Percentiles rank a stretch among this genome's conserved stretches.
These are phyloP conservation scores for Esox masquinongy DNA, from an alignment of 2,797 vertebrate species.

Conservation along the genomic window DNA sequence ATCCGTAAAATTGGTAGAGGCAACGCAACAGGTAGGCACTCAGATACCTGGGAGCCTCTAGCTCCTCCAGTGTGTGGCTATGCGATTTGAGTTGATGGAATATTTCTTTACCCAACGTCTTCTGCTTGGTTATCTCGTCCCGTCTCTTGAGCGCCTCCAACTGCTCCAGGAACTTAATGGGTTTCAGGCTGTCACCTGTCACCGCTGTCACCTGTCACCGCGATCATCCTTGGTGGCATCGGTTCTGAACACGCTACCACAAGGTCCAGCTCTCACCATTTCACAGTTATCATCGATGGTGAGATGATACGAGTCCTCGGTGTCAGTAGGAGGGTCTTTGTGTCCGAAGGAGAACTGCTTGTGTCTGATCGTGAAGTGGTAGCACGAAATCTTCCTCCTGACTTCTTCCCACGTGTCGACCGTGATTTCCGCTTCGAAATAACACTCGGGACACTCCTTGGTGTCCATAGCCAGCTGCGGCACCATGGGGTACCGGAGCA, in stretches of 20 bases:
- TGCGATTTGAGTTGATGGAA: conserved; percentile 1
- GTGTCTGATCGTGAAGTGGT: no score
- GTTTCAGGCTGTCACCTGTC: neutral
- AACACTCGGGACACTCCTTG: conserved; percentile 10
- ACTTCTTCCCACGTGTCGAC: neutral
- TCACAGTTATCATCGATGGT: no score
- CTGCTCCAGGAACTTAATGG: neutral
- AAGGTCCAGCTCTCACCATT: neutral
- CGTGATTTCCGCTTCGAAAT: neutral
- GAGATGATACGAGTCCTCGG: neutral
- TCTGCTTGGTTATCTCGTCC: neutral
- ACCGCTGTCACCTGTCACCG: no score
- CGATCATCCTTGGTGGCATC: neutral
- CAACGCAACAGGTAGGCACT: neutral
- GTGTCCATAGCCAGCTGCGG: neutral
- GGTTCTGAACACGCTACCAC: neutral
- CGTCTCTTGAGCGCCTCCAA: conserved; percentile 3
- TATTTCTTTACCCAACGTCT: conserved; percentile 1
- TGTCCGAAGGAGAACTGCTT: neutral
- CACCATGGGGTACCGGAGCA: conserved; percentile 1
- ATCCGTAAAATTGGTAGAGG: neutral
- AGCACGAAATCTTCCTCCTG: no score
- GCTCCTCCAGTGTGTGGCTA: neutral
- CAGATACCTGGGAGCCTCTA: neutral
- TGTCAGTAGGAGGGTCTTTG: neutral